phyloP scores from a whole-genome alignment of 2,113 vertebrate genomes.

The Neofelis nebulosa region DNA sequence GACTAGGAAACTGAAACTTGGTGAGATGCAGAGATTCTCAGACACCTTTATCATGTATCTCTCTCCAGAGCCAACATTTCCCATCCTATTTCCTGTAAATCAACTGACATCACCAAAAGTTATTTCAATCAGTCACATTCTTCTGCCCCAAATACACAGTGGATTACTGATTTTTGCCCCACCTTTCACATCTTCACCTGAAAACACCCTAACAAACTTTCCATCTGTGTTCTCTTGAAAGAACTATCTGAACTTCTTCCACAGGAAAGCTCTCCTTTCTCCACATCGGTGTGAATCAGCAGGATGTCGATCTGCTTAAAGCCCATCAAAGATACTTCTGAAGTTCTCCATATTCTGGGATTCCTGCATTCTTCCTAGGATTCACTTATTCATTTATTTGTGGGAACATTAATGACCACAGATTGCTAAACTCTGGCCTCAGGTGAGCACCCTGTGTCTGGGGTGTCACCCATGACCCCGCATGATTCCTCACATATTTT shows the following conservation, averaged over 20 bases:
- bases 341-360: not conserved
- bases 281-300: no score
- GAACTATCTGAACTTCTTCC: not conserved
- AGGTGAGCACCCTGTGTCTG: fast-evolving
- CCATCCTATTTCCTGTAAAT: no score
- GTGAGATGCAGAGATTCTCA: not conserved
- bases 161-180: not conserved
- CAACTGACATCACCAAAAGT: not conserved
- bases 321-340: no score
- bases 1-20: no score
- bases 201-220: not conserved
- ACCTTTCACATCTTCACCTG: not conserved
- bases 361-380: not conserved
- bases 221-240: not conserved
- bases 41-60: not conserved
- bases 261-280: not conserved
- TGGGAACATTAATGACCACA: not conserved
- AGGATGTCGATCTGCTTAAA: not conserved
- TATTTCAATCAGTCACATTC: not conserved
- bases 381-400: not conserved
- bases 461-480: not conserved
- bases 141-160: not conserved
- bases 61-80: not conserved
- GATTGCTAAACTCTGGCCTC: not conserved
- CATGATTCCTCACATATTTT: not conserved